Percentiles rank a stretch among this genome's conserved stretches.
Evolutionary conservation across 2,797 vertebrate species (phyloP).

Genomic region (Diplodus sargus): DNA sequence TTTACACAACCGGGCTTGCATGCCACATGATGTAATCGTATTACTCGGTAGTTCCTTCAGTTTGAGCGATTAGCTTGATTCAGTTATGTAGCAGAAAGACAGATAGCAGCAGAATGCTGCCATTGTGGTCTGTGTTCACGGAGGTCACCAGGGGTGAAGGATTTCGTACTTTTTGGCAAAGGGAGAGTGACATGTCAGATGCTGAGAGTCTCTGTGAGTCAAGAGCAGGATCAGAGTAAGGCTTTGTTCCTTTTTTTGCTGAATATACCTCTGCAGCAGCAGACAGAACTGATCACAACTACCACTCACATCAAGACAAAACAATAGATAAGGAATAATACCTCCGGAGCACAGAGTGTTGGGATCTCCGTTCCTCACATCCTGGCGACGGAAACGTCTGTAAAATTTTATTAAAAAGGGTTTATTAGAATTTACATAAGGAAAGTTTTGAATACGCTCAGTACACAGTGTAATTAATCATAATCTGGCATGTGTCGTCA

Average conservation of each 20-base stretch:
- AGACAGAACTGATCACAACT: not conserved
- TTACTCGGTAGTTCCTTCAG: slow-evolving; percentile 52
- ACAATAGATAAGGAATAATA: slow-evolving; percentile 68
- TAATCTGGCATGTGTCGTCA: not conserved
- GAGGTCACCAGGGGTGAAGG: slow-evolving; percentile 42
- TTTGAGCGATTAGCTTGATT: slow-evolving; percentile 58
- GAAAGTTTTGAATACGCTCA: not conserved
- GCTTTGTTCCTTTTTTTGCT: slow-evolving; percentile 21
- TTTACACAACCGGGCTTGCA: slow-evolving; percentile 50
- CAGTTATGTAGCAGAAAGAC: slow-evolving; percentile 57
- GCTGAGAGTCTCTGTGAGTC: slow-evolving; percentile 28
- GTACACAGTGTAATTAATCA: not conserved
- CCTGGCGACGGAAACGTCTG: slow-evolving; percentile 95
- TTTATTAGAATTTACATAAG: not conserved
- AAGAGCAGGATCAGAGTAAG: slow-evolving; percentile 4
- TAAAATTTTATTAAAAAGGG: not conserved
- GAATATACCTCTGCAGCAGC: slow-evolving; percentile 15
- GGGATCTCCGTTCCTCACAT: slow-evolving; percentile 95
- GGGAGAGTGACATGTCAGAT: slow-evolving; percentile 43
- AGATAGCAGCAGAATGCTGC: slow-evolving; percentile 58
- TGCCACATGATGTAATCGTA: slow-evolving; percentile 62
- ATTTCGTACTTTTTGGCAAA: slow-evolving; percentile 29
- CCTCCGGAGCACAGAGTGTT: slow-evolving; percentile 94
- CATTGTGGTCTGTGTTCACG: slow-evolving; percentile 59
- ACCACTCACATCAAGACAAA: slow-evolving; percentile 5